Percentiles rank a stretch among this genome's conserved stretches.
Conservation (phyloP, 2,797 vertebrate species). For the Oryzias dopingdopingensis region DNA sequence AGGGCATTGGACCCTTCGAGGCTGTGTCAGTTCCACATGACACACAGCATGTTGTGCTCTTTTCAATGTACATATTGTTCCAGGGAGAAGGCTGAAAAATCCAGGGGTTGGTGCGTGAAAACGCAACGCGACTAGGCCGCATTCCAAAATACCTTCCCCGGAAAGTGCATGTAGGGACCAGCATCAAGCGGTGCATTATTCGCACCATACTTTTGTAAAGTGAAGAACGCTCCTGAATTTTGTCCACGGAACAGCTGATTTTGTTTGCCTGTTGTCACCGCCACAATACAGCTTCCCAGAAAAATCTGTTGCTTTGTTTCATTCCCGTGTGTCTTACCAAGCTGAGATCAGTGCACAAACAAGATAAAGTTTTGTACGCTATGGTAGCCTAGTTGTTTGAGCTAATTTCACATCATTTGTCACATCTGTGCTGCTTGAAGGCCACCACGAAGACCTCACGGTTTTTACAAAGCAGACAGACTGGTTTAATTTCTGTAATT, state of each 20-base stretch:
- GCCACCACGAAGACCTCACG: constrained; percentile 44
- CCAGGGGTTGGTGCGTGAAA: constrained; percentile 49
- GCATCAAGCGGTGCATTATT: constrained; percentile 51
- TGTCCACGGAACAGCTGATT: constrained; percentile 41
- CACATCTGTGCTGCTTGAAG: constrained; percentile 25
- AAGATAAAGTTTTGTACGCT: constrained; percentile 30
- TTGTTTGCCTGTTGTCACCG: constrained; percentile 42
- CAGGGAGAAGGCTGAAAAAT: constrained; percentile 39
- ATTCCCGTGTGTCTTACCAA: constrained; percentile 48
- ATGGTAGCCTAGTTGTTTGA: constrained; percentile 40
- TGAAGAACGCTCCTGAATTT: constrained; percentile 57
- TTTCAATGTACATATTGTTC: constrained; percentile 67
- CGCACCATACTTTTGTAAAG: constrained; percentile 21
- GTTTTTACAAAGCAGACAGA: constrained; percentile 17
- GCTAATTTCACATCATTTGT: constrained; percentile 53
- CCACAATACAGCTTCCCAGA: constrained; percentile 43
- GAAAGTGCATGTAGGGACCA: constrained; percentile 39
- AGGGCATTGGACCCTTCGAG: constrained; percentile 42
- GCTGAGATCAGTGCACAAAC: constrained; percentile 34
- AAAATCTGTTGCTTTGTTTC: constrained; percentile 51
- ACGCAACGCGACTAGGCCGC: constrained; percentile 32
- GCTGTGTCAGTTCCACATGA: constrained; percentile 61
- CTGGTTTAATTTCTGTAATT: too few species aligned
- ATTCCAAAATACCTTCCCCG: constrained; percentile 34
- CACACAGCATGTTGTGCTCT: constrained; percentile 39